Evolutionary conservation across 2,888 invertebrate genomes (phyloP), one percentile per base, ranked within the genome.

Genomic region (Drosophila austrosaltans): DNA sequence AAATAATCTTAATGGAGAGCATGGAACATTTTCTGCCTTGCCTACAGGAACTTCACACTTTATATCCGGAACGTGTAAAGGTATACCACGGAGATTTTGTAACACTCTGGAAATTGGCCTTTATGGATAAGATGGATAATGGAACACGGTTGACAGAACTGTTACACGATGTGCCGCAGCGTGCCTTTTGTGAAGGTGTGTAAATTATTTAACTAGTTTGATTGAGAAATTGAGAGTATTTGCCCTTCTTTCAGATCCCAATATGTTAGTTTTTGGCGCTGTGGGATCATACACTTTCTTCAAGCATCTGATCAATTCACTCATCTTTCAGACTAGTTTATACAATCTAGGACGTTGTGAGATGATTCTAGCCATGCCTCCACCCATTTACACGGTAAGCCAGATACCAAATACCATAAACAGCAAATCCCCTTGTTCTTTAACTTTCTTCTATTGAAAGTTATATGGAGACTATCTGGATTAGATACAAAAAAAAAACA

Each of bases 281-380:
- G 87, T 91, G 2, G 91, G 92, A 0, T 91, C 90, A 7, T 80
- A 93, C 30, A 90, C 90, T 1, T 95, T 96, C 90, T 93, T 96
- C n/a, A 94, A 93, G 79, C 94, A 95, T 90, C 85, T 96, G 66
- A 93, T 96, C 39, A 93, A 93, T 77, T 94, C 94, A 28, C 92
- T 95, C 62, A 91, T 95, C 4, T 94, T 94, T 79, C 94, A 95
- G 91, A 93, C 93, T 65, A 93, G 93, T 63, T 90, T 94, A 3
- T 92, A 93, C 69, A 92, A 93, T 32, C 90, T 93, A 70, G 96
- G 96, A 42, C 93, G 95, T 75, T 93, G 94, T 30, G 94, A 95
- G 81, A 92, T 96, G 69, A 96, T 94, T 87, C 92, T 95, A 2
- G 93, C 94, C 0, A 91, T 96, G 90, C 93, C 94, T 32, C 94